A percentile compares a stretch with the other conserved stretches of the same genome.
phyloP scores from a whole-genome alignment of 2,113 vertebrate genomes.

The Boulengeromyrus knoepffleri region DNA sequence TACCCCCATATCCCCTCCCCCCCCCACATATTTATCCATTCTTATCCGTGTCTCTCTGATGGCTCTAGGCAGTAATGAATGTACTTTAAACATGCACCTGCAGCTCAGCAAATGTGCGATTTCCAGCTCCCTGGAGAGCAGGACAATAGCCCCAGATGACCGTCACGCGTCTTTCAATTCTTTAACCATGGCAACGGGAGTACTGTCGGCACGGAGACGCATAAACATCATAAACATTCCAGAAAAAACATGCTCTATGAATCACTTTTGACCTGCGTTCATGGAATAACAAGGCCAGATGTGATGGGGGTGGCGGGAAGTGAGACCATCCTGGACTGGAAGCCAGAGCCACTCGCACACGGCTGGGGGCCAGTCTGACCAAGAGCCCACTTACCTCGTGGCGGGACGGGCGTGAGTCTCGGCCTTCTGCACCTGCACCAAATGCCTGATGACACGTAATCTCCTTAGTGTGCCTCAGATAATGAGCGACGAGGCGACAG shows the following conservation, averaged over 20 bases:
- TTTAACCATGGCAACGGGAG: neutral
- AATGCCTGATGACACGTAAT: neutral
- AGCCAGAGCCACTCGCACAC: too few relatives aligned
- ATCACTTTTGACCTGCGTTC: neutral
- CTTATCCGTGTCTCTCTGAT: neutral
- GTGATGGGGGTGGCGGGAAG: neutral
- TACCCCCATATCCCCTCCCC: neutral
- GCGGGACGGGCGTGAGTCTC: neutral
- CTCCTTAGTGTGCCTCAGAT: neutral
- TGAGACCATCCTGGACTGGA: neutral
- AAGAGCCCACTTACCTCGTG: neutral
- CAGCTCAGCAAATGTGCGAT: conserved; percentile 24
- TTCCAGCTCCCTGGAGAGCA: conserved; percentile 23
- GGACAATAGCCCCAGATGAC: neutral
- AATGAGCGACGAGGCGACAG: neutral
- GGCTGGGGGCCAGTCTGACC: neutral
- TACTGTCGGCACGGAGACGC: neutral
- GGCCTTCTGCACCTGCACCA: neutral
- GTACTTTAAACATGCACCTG: conserved; percentile 21
- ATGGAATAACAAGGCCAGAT: neutral
- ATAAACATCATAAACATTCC: neutral
- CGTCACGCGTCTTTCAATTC: neutral
- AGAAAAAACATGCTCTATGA: neutral
- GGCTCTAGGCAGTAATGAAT: conserved; percentile 28
- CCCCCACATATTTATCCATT: neutral